Percentiles rank a stretch among this genome's conserved stretches.
These are phyloP conservation scores for Proterorhinus semilunaris DNA, from an alignment of 2,113 vertebrate genomes.

Conservation along the genomic window DNA sequence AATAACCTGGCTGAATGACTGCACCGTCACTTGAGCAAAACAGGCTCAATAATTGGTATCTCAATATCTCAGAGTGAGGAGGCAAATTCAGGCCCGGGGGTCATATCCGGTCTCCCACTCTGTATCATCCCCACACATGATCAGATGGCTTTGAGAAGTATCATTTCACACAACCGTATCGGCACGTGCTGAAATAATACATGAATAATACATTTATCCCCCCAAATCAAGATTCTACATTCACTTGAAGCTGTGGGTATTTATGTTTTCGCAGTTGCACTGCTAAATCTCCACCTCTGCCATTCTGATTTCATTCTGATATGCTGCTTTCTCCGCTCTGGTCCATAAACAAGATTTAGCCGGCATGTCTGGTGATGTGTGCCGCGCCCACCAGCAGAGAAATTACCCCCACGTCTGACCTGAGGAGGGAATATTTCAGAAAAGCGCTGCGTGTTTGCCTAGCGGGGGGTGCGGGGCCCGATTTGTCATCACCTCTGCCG, in stretches of 20 bases:
- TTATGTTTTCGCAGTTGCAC: not conserved
- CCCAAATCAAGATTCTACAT: too few relatives aligned
- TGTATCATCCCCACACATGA: too few relatives aligned
- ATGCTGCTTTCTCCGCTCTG: constrained; percentile 7
- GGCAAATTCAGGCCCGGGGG: too few relatives aligned
- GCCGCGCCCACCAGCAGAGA: constrained; percentile 26
- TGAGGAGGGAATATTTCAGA: constrained; percentile 29
- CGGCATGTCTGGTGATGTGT: constrained; percentile 11
- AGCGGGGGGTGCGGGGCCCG: not conserved
- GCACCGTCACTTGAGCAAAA: too few relatives aligned
- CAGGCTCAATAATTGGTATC: too few relatives aligned
- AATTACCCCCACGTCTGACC: constrained; percentile 31
- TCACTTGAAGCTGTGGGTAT: not conserved
- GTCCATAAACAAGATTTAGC: constrained; percentile 35
- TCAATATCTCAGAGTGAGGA: too few relatives aligned
- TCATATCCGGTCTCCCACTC: too few relatives aligned
- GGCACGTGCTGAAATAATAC: too few relatives aligned
- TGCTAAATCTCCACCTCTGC: not conserved
- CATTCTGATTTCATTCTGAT: constrained; percentile 17
- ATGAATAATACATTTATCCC: too few relatives aligned
- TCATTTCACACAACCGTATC: too few relatives aligned
- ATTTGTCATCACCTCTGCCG: constrained; percentile 45
- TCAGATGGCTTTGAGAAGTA: too few relatives aligned
- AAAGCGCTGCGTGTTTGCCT: constrained; percentile 35
- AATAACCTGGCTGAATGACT: too few relatives aligned